Evolutionary conservation across 2,113 vertebrate species (phyloP).

Genomic region (Clupea harengus): DNA sequence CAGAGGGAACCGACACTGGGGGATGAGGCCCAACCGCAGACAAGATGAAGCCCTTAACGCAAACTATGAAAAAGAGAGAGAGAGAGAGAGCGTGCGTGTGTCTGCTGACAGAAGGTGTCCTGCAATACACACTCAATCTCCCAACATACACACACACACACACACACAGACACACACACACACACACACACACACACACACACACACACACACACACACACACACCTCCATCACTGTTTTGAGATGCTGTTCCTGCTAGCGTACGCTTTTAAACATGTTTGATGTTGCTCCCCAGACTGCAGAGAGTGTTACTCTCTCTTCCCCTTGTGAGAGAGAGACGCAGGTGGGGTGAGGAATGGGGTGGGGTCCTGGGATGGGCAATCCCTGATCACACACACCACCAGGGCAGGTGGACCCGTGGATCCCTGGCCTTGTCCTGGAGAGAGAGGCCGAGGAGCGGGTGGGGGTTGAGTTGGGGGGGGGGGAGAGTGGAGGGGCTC

Average conservation of each 20-base stretch:
- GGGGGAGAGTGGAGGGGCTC: slow-evolving; percentile 35
- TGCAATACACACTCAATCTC: not conserved
- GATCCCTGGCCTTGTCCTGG: slow-evolving; percentile 26
- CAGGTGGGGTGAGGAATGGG: too few relatives aligned
- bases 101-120: not conserved
- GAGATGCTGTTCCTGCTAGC: not conserved
- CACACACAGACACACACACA: not conserved
- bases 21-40: not conserved
- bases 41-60: not conserved
- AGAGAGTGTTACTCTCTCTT: too few relatives aligned
- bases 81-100: not conserved
- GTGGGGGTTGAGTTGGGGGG: not conserved
- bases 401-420: slow-evolving; percentile 14
- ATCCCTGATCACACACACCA: too few relatives aligned
- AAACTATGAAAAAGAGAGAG: not conserved
- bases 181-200: not conserved
- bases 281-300: not conserved
- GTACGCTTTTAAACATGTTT: not conserved
- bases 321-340: too few relatives aligned
- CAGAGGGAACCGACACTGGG: not conserved
- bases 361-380: too few relatives aligned
- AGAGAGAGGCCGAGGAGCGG: slow-evolving; percentile 50
- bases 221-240: not conserved
- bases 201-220: not conserved
- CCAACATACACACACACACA: not conserved